Conservation (phyloP, 30 jellyfish, hydroid and myxozoan species). For the Hydractinia symbiolongicarpus region DNA sequence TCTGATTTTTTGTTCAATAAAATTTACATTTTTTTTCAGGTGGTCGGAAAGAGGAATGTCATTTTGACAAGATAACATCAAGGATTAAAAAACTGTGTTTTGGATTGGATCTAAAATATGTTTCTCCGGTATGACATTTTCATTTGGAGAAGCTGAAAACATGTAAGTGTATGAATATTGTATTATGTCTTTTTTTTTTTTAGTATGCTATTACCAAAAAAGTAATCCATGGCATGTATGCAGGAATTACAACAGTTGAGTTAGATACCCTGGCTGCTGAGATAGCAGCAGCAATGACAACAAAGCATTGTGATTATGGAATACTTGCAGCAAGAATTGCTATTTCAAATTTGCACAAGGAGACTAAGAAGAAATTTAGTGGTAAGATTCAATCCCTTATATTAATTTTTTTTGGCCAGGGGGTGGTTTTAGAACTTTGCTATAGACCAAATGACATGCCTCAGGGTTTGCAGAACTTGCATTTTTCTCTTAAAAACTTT, state of each 20-base stretch:
- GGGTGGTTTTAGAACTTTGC: no score
- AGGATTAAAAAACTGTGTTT: conserved; percentile 83
- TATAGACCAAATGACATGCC: no score
- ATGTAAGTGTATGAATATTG: not conserved
- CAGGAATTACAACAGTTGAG: conserved; percentile 96
- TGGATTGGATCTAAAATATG: conserved; percentile 61
- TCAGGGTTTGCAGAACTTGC: not conserved
- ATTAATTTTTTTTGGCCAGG: not conserved
- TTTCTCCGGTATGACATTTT: conserved; percentile 73
- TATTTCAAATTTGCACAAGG: conserved; percentile 90
- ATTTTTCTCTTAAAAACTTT: not conserved
- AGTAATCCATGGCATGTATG: conserved; percentile 90
- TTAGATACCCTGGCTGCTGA: conserved; percentile 98
- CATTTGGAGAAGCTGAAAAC: no score
- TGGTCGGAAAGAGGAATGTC: conserved; percentile 81
- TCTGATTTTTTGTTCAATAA: no score
- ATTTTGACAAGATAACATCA: conserved; percentile 93
- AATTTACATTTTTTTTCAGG: conserved; percentile 38
- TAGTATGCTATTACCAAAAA: conserved; percentile 91
- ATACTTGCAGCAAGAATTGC: conserved; percentile 98
- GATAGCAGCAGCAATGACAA: conserved; percentile 99
- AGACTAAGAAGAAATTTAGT: conserved; percentile 89
- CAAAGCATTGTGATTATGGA: conserved; percentile 98
- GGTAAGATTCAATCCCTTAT: conserved; percentile 38
- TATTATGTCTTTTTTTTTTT: not conserved